These are phyloP conservation scores for Hydractinia symbiolongicarpus DNA, from an alignment of 30 jellyfish, hydroid and myxozoan genomes.

Conservation along the genomic window DNA sequence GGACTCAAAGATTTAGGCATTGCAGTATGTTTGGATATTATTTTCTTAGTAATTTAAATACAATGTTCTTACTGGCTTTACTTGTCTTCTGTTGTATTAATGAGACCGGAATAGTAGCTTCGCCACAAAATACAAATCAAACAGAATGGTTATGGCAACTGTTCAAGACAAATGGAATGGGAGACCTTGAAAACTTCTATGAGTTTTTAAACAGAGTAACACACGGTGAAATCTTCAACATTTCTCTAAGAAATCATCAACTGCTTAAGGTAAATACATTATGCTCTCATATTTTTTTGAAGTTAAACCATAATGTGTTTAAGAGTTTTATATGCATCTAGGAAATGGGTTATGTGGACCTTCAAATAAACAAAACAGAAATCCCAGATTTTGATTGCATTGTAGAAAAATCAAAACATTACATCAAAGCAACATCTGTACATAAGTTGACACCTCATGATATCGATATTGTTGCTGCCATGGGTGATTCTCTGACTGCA, in stretches of 20 bases:
- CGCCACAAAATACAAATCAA: too few relatives aligned
- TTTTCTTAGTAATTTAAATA: too few relatives aligned
- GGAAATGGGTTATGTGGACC: slow-evolving; percentile 1
- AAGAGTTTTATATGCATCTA: not conserved
- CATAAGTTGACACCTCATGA: slow-evolving; percentile 68
- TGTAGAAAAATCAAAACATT: not conserved
- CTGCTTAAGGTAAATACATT: slow-evolving; percentile 2
- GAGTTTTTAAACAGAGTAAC: slow-evolving; percentile 17
- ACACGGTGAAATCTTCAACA: slow-evolving; percentile 10
- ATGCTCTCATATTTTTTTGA: too few relatives aligned
- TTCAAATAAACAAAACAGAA: not conserved
- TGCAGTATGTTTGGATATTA: too few relatives aligned
- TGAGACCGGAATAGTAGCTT: too few relatives aligned
- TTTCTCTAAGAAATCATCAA: not conserved
- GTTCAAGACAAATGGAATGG: too few relatives aligned
- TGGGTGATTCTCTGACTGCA: slow-evolving; percentile 89
- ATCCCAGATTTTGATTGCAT: slow-evolving; percentile 9
- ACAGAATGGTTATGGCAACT: too few relatives aligned
- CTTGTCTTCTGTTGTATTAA: too few relatives aligned
- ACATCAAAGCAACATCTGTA: slow-evolving; percentile 55
- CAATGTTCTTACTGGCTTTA: too few relatives aligned
- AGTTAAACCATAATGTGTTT: too few relatives aligned
- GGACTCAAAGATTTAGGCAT: too few relatives aligned
- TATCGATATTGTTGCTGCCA: slow-evolving; percentile 56
- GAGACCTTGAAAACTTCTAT: not conserved